Base-by-base conservation (phyloP, 2,888 invertebrate genomes). In the Drosophila pseudotakahashii region DNA sequence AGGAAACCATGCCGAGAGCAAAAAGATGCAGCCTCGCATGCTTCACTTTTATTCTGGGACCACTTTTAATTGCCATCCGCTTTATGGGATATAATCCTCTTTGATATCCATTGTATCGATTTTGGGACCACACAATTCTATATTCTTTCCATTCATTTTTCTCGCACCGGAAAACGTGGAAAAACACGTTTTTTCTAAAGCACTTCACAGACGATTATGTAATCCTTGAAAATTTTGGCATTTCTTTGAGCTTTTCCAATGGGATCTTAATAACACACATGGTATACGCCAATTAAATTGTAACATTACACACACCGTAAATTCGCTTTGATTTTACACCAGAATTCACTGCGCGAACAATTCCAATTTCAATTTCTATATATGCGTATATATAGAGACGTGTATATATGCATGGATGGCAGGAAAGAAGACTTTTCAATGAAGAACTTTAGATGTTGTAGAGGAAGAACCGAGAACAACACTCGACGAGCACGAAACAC, bases 401-500 rank as follows among this genome's bases (percentile, higher is more conserved):
- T 77, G 73, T 81, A 78, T 84, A 67, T 78, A 36, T 57, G 52
- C 60, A 42, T 69, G 50, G 75, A 64, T 82, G 71, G 79, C 67
- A 59, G 73, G 62, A 66, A 74, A 79, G 73, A 79, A 79, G 75
- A 87, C 70, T 88, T 79, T 79, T 85, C 77, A 69, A 78, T 84
- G 88, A 80, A 88, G 85, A 88, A 84, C 82, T 83, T 90, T 90
- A 83, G 84, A 89, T 89, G 81, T 85, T 83, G 84, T 75, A 84
- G 89, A 90, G 87, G 91, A 91, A 88, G 75, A 89, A 90, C 90
- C 91, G 90, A 91, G 92, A 91, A 91, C 91, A 92, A 92, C 90
- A 91, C 91, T 91, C 91, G 91, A 91, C 92, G 91, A 92, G 90
- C 90, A 92, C 91, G 90, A 91, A 91, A 91, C 91, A 91, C 91